Base-by-base conservation (phyloP, 2,797 vertebrate species). In the Danio albolineatus region DNA sequence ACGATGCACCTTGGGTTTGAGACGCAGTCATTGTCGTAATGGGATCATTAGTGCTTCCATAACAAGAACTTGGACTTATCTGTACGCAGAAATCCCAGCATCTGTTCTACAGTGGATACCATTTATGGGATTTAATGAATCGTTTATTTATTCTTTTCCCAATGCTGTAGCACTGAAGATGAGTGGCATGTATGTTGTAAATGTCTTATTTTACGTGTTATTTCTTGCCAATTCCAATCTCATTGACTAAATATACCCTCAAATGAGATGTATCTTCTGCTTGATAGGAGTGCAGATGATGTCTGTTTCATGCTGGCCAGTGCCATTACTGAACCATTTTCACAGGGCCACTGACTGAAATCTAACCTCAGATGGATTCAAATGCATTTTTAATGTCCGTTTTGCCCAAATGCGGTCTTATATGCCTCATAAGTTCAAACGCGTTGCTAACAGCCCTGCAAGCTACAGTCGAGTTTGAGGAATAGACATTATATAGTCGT, bases 361-460 rank as follows among this genome's bases (percentile, higher is more conserved):
- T 73, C 67, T 78, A 53, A 79, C 69, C 78, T 72, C 21, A 19
- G 41, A 79, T 72, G 39, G 65, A 62, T 79, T 72, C 59, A 73
- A 72, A 73, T 79, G 69, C 41, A 72, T 79, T 73, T 79, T 79
- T 79, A 73, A 73, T 79, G 78, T 79, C 69, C 49, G 72, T 73
- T 79, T 79, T 56, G 69, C 39, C 39, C 60, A 65, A 56, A 79
- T 73, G 78, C 36, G 41, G 49, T 54, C 59, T 79, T 54, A 36
- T 17, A 72, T 79, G 77, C 67, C 77, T 79, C 66, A 72, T 73
- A 64, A 73, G 48, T 79, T 72, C 59, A 65, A 73, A 64, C 57
- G 2, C 49, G 17, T 56, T 39, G 67, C 67, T 79, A 79, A 79
- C 48, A 64, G 57, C 69, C 78, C 78, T 73, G 69, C 69, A 54